Conservation (phyloP, 2,888 invertebrate genomes). For the Sinotaia quadrata region DNA sequence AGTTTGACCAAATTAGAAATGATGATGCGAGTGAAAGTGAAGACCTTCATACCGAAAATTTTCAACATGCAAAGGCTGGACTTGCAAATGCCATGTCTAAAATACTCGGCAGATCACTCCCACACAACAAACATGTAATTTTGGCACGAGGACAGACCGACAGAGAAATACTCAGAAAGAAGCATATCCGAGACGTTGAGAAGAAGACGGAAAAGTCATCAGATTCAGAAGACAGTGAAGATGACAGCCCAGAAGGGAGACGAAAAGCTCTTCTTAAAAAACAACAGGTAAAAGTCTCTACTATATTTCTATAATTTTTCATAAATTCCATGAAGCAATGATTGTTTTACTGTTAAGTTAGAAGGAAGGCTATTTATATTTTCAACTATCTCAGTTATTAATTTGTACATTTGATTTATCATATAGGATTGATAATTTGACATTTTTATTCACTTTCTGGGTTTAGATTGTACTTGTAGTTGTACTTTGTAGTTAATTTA, state of each 20-base stretch:
- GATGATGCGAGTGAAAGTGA: neutral
- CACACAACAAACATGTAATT: constrained; percentile 46
- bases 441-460: constrained; percentile 4
- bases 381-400: neutral
- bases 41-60: no score
- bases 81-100: constrained; percentile 29
- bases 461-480: no score
- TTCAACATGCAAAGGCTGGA: constrained; percentile 4
- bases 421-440: constrained; percentile 4
- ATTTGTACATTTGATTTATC: neutral
- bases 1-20: neutral
- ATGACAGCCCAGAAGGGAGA: neutral
- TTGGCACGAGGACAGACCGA: constrained; percentile 54
- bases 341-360: neutral
- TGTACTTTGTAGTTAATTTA: no score
- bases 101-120: constrained; percentile 50
- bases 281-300: neutral
- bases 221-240: constrained; percentile 20
- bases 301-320: neutral
- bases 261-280: neutral
- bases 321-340: no score
- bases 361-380: neutral
- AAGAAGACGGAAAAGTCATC: constrained; percentile 5
- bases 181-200: neutral
- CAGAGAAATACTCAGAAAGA: constrained; percentile 30